Conservation (phyloP, 2,113 vertebrate genomes). For the Rhegmatorhina hoffmannsi region DNA sequence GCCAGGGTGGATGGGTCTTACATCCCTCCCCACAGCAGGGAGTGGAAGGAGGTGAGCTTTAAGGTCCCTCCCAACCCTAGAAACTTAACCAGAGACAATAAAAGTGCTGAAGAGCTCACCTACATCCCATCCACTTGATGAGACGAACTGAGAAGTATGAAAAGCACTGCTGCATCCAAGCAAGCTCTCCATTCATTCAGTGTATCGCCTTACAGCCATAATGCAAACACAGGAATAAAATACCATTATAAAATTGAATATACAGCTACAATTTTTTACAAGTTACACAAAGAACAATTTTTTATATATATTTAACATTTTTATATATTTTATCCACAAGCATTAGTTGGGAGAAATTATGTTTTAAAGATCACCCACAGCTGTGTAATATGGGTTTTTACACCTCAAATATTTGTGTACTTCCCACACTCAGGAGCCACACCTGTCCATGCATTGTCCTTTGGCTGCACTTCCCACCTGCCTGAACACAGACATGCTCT, state of each 20-base stretch:
- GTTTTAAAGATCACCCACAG: background rate
- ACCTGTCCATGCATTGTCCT: too few relatives aligned
- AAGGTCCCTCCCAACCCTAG: too few relatives aligned
- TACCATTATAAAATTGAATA: background rate
- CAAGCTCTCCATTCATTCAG: background rate
- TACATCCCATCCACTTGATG: background rate
- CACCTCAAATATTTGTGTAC: background rate
- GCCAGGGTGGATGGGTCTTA: background rate
- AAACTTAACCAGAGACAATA: background rate
- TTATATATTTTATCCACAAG: background rate
- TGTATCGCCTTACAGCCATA: rapidly evolving
- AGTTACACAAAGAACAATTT: background rate
- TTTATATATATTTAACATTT: background rate
- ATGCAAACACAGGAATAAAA: background rate
- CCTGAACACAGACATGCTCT: rapidly evolving
- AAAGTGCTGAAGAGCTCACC: background rate
- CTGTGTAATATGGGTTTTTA: background rate
- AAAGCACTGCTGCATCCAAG: background rate
- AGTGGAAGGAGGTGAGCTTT: too few relatives aligned
- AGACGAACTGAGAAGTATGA: rapidly evolving
- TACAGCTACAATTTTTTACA: background rate
- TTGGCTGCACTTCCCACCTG: background rate
- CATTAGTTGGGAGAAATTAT: background rate
- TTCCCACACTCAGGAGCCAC: background rate
- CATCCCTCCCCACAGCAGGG: too few relatives aligned